These are phyloP conservation scores for Torymus texanus DNA, from an alignment of 2,888 invertebrate species.

Conservation along the genomic window DNA sequence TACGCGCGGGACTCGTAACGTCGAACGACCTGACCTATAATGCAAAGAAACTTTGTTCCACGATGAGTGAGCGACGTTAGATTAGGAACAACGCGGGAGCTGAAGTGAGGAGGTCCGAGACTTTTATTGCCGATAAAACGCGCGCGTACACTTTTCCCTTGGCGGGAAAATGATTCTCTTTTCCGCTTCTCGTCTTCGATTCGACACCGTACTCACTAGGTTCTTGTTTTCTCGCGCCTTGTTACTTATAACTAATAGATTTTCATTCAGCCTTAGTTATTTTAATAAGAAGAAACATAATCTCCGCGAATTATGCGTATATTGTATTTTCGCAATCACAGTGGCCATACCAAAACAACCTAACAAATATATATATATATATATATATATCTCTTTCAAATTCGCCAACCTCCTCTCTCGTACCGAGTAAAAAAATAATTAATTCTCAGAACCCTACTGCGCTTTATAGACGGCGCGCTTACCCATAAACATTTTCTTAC, in stretches of 20 bases:
- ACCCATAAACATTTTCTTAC: too few species aligned
- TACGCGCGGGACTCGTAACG: constrained; percentile 43
- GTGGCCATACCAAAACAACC: too few species aligned
- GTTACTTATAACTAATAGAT: not conserved
- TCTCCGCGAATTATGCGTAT: too few species aligned
- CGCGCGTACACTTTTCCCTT: not conserved
- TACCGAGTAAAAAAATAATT: too few species aligned
- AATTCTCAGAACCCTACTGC: too few species aligned
- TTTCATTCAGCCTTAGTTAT: not conserved
- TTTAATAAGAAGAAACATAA: not conserved
- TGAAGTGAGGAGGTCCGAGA: constrained; percentile 10
- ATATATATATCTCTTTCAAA: too few species aligned
- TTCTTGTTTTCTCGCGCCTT: not conserved
- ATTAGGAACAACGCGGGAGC: constrained; percentile 45
- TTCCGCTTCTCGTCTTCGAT: not conserved
- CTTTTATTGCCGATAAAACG: constrained; percentile 46
- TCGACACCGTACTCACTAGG: not conserved
- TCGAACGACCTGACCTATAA: constrained; percentile 48
- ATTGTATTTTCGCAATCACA: too few species aligned
- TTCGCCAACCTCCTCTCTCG: too few species aligned
- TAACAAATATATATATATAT: too few species aligned
- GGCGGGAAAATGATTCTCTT: not conserved
- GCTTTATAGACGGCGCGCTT: too few species aligned
- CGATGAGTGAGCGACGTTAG: constrained; percentile 44
- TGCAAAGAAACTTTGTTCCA: constrained; percentile 48